These are phyloP conservation scores for Dendronephthya gigantea DNA, from an alignment of 64 coral and sea anemone species.

Conservation along the genomic window DNA sequence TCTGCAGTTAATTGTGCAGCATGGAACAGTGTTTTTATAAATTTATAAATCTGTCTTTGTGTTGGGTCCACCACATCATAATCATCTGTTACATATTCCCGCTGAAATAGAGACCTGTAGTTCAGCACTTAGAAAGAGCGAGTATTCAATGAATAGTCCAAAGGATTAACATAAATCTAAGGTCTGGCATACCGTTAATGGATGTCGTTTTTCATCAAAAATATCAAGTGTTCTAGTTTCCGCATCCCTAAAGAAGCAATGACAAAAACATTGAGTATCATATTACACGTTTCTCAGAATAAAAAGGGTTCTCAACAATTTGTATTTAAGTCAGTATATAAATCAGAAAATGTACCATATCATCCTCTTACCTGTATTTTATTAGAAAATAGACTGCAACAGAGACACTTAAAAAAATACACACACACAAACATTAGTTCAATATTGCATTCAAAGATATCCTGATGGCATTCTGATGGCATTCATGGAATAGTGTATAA, in stretches of 20 bases:
- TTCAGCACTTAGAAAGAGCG: background rate
- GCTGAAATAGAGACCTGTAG: conserved; percentile 23
- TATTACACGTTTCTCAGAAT: no score
- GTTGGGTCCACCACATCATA: conserved; percentile 86
- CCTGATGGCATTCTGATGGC: background rate
- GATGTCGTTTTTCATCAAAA: conserved; percentile 92
- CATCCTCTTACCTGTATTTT: conserved; percentile 58
- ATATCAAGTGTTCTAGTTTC: conserved; percentile 63
- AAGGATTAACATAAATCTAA: no score
- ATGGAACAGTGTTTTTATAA: conserved; percentile 99
- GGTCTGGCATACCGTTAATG: conserved; percentile 55
- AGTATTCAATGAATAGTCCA: no score
- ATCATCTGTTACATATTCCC: conserved; percentile 81
- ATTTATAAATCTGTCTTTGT: conserved; percentile 97
- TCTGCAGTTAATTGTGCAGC: conserved; percentile 95
- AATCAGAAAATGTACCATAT: background rate
- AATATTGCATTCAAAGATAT: background rate
- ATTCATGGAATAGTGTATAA: no score
- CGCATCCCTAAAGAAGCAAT: conserved; percentile 38
- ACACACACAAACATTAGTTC: no score
- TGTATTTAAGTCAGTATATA: no score
- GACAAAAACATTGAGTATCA: no score
- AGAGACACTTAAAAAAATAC: conserved; percentile 55
- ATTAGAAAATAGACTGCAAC: conserved; percentile 94
- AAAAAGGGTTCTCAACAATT: no score